Evolutionary conservation across 2,888 invertebrate genomes (phyloP).

Genomic region (Gibbula magus): DNA sequence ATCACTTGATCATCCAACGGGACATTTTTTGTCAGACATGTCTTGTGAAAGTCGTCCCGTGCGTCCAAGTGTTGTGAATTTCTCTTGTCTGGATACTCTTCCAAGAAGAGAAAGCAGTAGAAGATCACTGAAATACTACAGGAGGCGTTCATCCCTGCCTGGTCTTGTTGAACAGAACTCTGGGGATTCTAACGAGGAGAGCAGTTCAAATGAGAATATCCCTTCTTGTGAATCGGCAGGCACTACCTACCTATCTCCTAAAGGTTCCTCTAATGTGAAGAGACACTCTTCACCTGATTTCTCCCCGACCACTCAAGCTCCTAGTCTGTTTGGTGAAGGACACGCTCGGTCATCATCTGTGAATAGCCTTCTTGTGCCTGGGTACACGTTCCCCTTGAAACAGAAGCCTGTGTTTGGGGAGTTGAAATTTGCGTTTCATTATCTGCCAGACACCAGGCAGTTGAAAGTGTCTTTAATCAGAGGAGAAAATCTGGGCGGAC

Average conservation of each 20-base stretch:
- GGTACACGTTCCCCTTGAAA: slow-evolving; percentile 23
- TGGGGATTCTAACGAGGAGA: slow-evolving; percentile 3
- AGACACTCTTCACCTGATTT: slow-evolving; percentile 60
- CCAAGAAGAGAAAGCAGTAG: slow-evolving; percentile 45
- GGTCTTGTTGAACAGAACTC: slow-evolving; percentile 28
- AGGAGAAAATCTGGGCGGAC: slow-evolving; percentile 72
- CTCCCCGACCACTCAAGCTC: slow-evolving; percentile 28
- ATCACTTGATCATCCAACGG: slow-evolving; percentile 51
- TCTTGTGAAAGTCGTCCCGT: slow-evolving; percentile 17
- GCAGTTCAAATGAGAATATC: slow-evolving; percentile 28
- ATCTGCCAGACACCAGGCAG: slow-evolving; percentile 74
- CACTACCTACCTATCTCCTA: slow-evolving; percentile 42
- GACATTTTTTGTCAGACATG: slow-evolving; percentile 21
- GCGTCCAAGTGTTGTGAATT: slow-evolving; percentile 34
- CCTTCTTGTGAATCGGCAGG: slow-evolving; percentile 33
- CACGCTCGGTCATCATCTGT: slow-evolving; percentile 35
- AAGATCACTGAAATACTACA: slow-evolving; percentile 53
- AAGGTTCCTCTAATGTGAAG: slow-evolving; percentile 41
- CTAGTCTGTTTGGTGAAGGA: slow-evolving; percentile 24
- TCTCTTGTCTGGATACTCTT: slow-evolving; percentile 28
- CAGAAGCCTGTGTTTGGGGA: slow-evolving; percentile 61
- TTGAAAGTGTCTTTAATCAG: slow-evolving; percentile 72
- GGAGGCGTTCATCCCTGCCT: slow-evolving; percentile 63
- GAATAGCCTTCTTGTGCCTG: slow-evolving; percentile 38
- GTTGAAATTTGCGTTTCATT: slow-evolving; percentile 74